phyloP scores from a whole-genome alignment of 2,888 invertebrate genomes.

The Orthosia cruda region DNA sequence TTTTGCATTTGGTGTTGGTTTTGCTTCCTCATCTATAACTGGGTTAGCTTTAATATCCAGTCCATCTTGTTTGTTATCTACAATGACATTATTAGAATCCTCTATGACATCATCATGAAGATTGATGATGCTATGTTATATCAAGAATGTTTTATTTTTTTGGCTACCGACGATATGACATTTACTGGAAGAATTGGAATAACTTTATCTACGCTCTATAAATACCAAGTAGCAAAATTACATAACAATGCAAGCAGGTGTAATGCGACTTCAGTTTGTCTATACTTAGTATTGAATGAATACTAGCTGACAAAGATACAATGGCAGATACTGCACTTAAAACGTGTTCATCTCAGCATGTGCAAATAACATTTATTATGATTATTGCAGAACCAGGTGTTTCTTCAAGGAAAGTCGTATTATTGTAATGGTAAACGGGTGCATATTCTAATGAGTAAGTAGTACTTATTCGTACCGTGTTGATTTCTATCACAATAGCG shows the following conservation, averaged over 20 bases:
- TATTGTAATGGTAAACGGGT: constrained; percentile 47
- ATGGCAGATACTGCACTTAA: constrained; percentile 18
- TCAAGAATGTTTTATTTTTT: not conserved
- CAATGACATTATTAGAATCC: not conserved
- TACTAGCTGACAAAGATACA: constrained; percentile 9
- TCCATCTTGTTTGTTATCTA: not conserved
- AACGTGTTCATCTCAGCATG: constrained; percentile 42
- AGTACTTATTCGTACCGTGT: constrained; percentile 24
- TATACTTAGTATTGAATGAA: constrained; percentile 29
- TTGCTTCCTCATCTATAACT: not conserved
- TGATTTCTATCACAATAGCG: constrained; percentile 58
- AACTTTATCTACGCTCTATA: not conserved
- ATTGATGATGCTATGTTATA: not conserved
- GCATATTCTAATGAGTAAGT: constrained; percentile 50
- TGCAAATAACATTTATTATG: constrained; percentile 36
- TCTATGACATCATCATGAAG: not conserved
- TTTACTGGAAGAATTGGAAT: not conserved
- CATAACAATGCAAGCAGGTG: constrained; percentile 25
- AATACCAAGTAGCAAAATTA: not conserved
- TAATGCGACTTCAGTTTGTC: not conserved
- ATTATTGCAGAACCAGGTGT: constrained; percentile 55
- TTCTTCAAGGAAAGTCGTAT: constrained; percentile 43
- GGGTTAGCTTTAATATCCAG: not conserved
- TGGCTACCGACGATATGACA: not conserved
- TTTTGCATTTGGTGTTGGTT: not conserved